Evolutionary conservation across 2,113 vertebrate genomes (phyloP), one percentile per base, ranked within the genome.

Genomic region (Marmota monax): DNA sequence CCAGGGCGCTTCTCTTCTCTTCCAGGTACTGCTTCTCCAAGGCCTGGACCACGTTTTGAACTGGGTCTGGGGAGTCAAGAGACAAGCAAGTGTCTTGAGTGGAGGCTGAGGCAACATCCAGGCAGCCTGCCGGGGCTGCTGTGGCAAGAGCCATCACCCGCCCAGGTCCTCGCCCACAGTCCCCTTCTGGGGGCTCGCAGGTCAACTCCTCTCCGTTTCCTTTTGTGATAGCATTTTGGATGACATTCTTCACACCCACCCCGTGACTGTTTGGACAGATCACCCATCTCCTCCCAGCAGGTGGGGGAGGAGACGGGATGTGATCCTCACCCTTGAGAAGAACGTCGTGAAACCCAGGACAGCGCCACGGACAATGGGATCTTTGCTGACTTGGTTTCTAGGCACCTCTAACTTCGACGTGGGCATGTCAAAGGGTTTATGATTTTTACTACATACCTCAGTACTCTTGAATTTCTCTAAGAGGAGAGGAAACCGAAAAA

Each of bases 21-120:
- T 99, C 99, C 96, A 99, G 95, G 97, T 99, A 99, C 96, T 99
- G 99, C 70, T 99, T 99, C 98, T 99, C 99, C 97, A 99, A 96
- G 34, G 99, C 99, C 98, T 99, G 99, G 4, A 99, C 99, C 97
- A 99, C 99, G 7, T 99, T 99, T 97, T 99, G 99, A 95, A 99
- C 99, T 9, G 99, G 99, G 98, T 99, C 99, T 99, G 7, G 84
- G 7, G 53, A 92, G 53, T 65, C 87, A 93, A 92, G 87, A 88
- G 77, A 96, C 63, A 86, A 95, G 80, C 37, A 34, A 45, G 56
- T 13, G 25, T 42, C 32, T 29, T 86, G 69, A 85, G 13, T 0
- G 32, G 56, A 18, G 23, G 78, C 74, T 48, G 23, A 0, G 0
- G 84, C 14, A 92, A 84, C 69, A 94, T 79, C 2, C 22, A 0